Percentiles rank a stretch among this genome's conserved stretches.
phyloP scores from a whole-genome alignment of 2,888 invertebrate species.

The Ptychoptera contaminata region DNA sequence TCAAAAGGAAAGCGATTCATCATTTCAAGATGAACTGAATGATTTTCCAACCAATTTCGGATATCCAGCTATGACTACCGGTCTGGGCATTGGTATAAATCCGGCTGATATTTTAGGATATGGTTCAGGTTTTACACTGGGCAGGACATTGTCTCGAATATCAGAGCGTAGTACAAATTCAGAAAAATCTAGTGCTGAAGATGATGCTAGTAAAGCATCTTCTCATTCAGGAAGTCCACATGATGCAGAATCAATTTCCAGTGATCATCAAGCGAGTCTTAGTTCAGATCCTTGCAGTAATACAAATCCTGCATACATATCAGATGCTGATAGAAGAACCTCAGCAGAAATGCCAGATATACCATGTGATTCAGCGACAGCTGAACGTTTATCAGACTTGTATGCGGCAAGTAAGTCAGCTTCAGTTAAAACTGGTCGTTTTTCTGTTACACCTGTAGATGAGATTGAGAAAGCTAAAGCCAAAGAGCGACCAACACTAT shows the following conservation, averaged over 20 bases:
- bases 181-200: slow-evolving; percentile 69
- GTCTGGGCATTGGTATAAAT: slow-evolving; percentile 34
- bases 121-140: slow-evolving; percentile 54
- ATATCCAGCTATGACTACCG: slow-evolving; percentile 44
- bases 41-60: slow-evolving; percentile 61
- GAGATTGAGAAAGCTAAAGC: slow-evolving; percentile 22
- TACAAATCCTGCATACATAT: slow-evolving; percentile 56
- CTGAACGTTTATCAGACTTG: slow-evolving; percentile 38
- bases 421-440: slow-evolving; percentile 28
- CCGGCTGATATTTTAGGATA: slow-evolving; percentile 55
- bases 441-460: slow-evolving; percentile 29
- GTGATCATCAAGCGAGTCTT: slow-evolving; percentile 70
- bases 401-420: slow-evolving; percentile 38
- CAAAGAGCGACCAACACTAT: slow-evolving; percentile 22
- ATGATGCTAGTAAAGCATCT: slow-evolving; percentile 75
- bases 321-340: slow-evolving; percentile 62
- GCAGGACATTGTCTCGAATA: slow-evolving; percentile 67
- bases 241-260: slow-evolving; percentile 68
- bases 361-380: slow-evolving; percentile 51
- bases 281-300: slow-evolving; percentile 72
- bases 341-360: slow-evolving; percentile 76
- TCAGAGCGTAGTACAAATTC: slow-evolving; percentile 80
- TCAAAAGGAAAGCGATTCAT: slow-evolving; percentile 39
- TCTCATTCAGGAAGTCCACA: slow-evolving; percentile 71
- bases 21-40: slow-evolving; percentile 58